A percentile compares a stretch with the other conserved stretches of the same genome.
phyloP scores from a whole-genome alignment of 2,113 vertebrate species.

The Gracilinanus agilis region DNA sequence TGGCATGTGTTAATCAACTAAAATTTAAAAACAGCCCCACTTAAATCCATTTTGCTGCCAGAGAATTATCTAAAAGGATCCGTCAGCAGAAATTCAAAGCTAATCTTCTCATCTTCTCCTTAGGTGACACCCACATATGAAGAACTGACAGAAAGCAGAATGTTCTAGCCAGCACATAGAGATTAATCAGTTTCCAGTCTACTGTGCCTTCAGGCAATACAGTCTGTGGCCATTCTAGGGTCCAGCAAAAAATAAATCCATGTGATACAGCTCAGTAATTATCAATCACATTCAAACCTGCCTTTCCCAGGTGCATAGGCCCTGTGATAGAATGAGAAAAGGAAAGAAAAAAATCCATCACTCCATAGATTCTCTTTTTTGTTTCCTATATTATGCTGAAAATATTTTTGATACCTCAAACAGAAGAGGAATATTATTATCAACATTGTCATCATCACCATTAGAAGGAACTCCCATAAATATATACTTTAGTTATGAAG shows the following conservation, averaged over 20 bases:
- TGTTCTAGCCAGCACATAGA: not conserved
- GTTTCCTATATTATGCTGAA: not conserved
- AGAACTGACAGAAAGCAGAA: not conserved
- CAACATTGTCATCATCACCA: not conserved
- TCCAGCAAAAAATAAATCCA: not conserved
- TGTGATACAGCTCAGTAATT: not conserved
- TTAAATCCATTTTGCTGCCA: constrained; percentile 12
- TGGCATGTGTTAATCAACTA: constrained; percentile 13
- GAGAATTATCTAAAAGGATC: not conserved
- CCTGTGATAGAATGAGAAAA: not conserved
- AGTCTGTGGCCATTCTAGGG: not conserved
- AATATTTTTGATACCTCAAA: not conserved
- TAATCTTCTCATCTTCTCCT: not conserved
- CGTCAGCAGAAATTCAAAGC: not conserved
- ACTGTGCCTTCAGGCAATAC: not conserved
- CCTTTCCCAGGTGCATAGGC: not conserved
- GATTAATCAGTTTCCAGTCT: not conserved
- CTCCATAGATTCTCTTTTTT: not conserved
- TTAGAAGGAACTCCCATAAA: not conserved
- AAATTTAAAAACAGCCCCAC: not conserved
- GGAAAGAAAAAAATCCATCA: not conserved
- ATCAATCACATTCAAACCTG: not conserved
- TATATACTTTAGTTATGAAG: not conserved
- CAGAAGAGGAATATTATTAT: not conserved
- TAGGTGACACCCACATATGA: not conserved